Percentiles rank a stretch among this genome's conserved stretches.
Conservation (phyloP, 1,140 invertebrate species). For the Lepidostoma basale region DNA sequence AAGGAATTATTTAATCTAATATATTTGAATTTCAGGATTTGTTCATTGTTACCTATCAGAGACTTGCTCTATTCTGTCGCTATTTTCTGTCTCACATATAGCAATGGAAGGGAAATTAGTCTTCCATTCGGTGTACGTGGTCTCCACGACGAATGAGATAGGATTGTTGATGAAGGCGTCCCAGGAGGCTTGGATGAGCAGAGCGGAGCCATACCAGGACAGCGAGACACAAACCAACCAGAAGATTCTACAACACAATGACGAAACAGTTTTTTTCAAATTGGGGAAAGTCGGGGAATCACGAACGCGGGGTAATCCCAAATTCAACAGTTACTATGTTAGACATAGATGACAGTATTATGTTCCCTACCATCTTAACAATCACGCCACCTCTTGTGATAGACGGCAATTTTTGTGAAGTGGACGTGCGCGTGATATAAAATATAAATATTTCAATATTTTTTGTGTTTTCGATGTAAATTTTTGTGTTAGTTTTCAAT, state of each 20-base stretch:
- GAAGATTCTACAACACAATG: conserved; percentile 62
- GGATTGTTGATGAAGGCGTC: conserved; percentile 65
- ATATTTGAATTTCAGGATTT: background rate
- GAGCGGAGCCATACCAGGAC: conserved; percentile 66
- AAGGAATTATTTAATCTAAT: background rate
- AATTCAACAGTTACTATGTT: too few relatives aligned
- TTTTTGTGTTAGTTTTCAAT: too few relatives aligned
- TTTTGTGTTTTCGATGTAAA: too few relatives aligned
- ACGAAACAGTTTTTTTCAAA: too few relatives aligned
- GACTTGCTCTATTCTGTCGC: conserved; percentile 63
- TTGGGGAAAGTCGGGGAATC: too few relatives aligned
- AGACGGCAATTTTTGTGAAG: too few relatives aligned
- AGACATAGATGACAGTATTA: too few relatives aligned
- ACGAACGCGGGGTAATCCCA: too few relatives aligned
- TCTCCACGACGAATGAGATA: conserved; percentile 74
- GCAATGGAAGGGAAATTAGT: conserved; percentile 70
- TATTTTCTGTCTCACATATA: conserved; percentile 69
- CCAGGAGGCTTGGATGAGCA: conserved; percentile 66
- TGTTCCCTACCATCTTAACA: too few relatives aligned
- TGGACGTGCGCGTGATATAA: too few relatives aligned
- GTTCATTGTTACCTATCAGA: conserved; percentile 60
- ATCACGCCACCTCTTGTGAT: too few relatives aligned
- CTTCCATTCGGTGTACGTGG: conserved; percentile 71
- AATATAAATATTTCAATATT: too few relatives aligned
- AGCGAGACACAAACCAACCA: conserved; percentile 67